These are phyloP conservation scores for Colinus virginianus DNA, from an alignment of 2,113 vertebrate species.

Conservation along the genomic window DNA sequence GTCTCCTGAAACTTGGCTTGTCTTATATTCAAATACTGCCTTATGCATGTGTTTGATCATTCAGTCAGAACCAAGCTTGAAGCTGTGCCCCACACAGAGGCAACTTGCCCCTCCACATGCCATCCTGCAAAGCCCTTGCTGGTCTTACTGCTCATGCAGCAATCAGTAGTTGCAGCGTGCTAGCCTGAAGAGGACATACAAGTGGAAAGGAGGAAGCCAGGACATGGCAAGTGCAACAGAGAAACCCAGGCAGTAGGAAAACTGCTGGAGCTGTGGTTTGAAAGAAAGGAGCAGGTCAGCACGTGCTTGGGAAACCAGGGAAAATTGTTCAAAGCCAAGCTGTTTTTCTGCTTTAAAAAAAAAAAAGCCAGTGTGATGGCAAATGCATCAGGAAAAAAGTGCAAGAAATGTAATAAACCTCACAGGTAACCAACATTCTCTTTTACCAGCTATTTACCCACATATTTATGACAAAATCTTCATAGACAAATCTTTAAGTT, in stretches of 20 bases:
- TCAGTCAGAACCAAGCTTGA: neutral
- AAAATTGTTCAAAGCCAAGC: neutral
- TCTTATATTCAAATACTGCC: neutral
- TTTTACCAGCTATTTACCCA: neutral
- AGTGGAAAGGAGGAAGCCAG: neutral
- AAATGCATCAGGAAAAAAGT: neutral
- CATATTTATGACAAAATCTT: neutral
- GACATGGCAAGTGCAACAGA: neutral
- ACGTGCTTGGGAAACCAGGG: neutral
- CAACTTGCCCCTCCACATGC: neutral
- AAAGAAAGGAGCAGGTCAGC: neutral
- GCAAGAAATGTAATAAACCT: neutral
- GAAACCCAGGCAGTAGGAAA: neutral
- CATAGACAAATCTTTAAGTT: neutral
- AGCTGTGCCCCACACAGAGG: neutral
- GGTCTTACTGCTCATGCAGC: neutral
- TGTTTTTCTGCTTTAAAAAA: neutral
- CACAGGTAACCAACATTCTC: neutral
- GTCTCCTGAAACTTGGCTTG: neutral
- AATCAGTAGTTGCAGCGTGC: neutral
- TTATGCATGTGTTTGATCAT: neutral
- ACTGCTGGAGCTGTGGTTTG: neutral
- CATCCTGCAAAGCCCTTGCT: neutral
- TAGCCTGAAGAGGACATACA: neutral
- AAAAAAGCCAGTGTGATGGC: neutral